Evolutionary conservation across 2,888 invertebrate genomes (phyloP), one percentile per base, ranked within the genome.

Genomic region (Microplitis manilae): DNA sequence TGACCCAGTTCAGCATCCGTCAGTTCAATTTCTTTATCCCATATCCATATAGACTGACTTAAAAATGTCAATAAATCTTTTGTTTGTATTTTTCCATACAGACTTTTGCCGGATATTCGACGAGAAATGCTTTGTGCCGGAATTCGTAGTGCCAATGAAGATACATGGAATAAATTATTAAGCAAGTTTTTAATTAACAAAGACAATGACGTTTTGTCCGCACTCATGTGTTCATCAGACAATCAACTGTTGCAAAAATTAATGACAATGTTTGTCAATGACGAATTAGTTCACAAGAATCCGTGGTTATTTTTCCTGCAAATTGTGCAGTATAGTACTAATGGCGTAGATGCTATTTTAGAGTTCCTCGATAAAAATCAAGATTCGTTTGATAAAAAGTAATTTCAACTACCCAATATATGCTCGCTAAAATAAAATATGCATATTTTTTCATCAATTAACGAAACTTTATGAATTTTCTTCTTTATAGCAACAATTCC

Each of bases 101-200:
- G 92, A 38, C 89, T 92, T 41, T 87, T 91, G 15, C 88, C 90
- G 1, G 90, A 91, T 78, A 79, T 92, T 62, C 88, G 90, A 78
- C 79, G 83, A 0, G 83, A 87, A 1, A 90, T 91, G 4, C 91
- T 91, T 82, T 92, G 92, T 83, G 87, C 87, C 8, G 92, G 90
- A 1, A 85, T 92, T 8, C 77, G 74, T 8, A 62, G 65, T 9
- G 84, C 83, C 4, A 79, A 82, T 17, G 73, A 70, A 2, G 64
- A 80, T 15, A 72, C 73, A 13, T 86, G 86, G 86, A 65, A 81
- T 13, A 68, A 73, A 41, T 20, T 81, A 8, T 73, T 78, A n/a
- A 73, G 78, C 9, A 71, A 67, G 20, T 76, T 79, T n/a, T 5
- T 64, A 1, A 68, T 50, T 50, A 8, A 60, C 9, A 50, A 69